Percentiles rank a stretch among this genome's conserved stretches.
Evolutionary conservation across 2,113 vertebrate genomes (phyloP).

Genomic region (Agapornis roseicollis): DNA sequence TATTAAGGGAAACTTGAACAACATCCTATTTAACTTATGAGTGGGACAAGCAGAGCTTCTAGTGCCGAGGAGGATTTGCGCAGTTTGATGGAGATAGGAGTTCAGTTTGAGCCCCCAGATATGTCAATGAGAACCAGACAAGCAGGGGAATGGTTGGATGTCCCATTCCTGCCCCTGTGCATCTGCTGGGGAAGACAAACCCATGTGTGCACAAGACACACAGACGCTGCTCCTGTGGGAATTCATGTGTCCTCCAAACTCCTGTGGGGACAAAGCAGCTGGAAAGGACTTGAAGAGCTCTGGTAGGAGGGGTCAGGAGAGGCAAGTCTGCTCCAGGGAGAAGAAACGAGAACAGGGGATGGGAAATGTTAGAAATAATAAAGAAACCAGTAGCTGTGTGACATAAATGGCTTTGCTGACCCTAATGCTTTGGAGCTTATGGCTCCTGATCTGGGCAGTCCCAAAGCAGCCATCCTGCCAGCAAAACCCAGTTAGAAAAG

Average conservation of each 20-base stretch:
- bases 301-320: not conserved
- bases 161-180: not conserved
- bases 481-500: not conserved
- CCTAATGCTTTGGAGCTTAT: not conserved
- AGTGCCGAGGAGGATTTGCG: not conserved
- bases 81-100: not conserved
- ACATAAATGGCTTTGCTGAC: conserved; percentile 12
- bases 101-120: not conserved
- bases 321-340: not conserved
- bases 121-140: not conserved
- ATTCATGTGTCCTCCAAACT: fast-evolving
- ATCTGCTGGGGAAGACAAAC: not conserved
- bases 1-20: not conserved
- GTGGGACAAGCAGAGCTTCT: not conserved
- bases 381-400: not conserved
- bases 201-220: not conserved
- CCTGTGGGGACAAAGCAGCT: not conserved
- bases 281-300: not conserved
- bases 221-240: not conserved
- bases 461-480: not conserved
- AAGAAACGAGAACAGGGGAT: not conserved
- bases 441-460: not conserved
- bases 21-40: not conserved
- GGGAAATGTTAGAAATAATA: not conserved
- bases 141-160: not conserved